These are phyloP conservation scores for Drosophila cracens DNA, from an alignment of 2,888 invertebrate species.

Conservation along the genomic window DNA sequence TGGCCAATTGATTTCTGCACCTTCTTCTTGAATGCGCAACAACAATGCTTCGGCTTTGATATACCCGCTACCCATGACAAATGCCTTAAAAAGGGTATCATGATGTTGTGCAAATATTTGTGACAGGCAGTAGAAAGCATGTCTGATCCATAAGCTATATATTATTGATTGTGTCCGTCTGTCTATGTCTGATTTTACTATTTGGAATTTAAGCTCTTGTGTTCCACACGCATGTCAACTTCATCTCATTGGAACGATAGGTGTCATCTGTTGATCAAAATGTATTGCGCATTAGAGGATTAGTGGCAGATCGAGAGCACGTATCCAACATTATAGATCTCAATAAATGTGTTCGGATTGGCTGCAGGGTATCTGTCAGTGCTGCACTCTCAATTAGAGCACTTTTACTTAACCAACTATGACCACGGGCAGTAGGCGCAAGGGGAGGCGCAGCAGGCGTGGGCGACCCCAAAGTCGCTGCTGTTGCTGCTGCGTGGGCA, in stretches of 20 bases:
- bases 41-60: not conserved
- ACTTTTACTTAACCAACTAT: not conserved
- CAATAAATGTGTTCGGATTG: not conserved
- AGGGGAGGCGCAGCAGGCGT: constrained; percentile 15
- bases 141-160: not conserved
- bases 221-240: not conserved
- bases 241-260: not conserved
- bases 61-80: not conserved
- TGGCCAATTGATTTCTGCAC: constrained; percentile 59
- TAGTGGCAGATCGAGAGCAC: not conserved
- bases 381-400: not conserved
- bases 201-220: not conserved
- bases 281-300: not conserved
- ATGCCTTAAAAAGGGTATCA: not conserved
- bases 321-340: not conserved
- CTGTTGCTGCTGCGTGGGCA: constrained; percentile 32
- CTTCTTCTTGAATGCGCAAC: constrained; percentile 30
- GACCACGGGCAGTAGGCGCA: not conserved
- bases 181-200: not conserved
- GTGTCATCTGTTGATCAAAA: not conserved
- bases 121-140: not conserved
- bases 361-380: not conserved
- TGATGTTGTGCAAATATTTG: not conserved
- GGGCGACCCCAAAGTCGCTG: constrained; percentile 9
- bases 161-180: not conserved